Evolutionary conservation across 2,888 invertebrate genomes (phyloP).

Genomic region (Gymnoscelis rufifasciata): DNA sequence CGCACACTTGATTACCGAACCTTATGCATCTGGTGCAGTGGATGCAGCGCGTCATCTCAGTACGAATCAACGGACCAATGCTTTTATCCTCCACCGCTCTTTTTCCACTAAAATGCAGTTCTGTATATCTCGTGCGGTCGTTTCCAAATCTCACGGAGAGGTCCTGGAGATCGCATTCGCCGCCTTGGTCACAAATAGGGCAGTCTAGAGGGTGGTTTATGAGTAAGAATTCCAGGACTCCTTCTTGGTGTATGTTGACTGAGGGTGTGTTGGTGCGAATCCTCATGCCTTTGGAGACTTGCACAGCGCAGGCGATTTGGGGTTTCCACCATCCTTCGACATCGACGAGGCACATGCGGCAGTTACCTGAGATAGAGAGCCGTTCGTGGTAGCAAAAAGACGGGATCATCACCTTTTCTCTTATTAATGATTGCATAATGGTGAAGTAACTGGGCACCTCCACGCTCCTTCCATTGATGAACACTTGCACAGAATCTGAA

Average conservation of each 20-base stretch:
- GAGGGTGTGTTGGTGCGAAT: constrained; percentile 96
- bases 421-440: constrained; percentile 83
- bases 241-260: constrained; percentile 82
- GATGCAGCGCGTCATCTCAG: constrained; percentile 99
- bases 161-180: constrained; percentile 96
- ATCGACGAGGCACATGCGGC: constrained; percentile 99
- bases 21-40: constrained; percentile 98
- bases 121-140: constrained; percentile 93
- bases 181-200: constrained; percentile 99
- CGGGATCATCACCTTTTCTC: constrained; percentile 80
- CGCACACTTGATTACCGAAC: constrained; percentile 98
- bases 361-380: constrained; percentile 98
- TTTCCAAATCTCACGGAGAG: constrained; percentile 98
- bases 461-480: constrained; percentile 95
- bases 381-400: constrained; percentile 99
- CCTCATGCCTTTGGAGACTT: constrained; percentile 97
- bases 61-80: constrained; percentile 96
- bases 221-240: constrained; percentile 98
- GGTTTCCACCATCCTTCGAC: constrained; percentile 97
- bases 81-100: constrained; percentile 97
- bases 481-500: constrained; percentile 81
- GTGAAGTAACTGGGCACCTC: constrained; percentile 96
- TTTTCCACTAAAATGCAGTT: constrained; percentile 93
- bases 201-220: constrained; percentile 99
- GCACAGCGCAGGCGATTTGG: constrained; percentile 99